Base-by-base conservation (phyloP, 2,113 vertebrate species). In the Tapirus terrestris region DNA sequence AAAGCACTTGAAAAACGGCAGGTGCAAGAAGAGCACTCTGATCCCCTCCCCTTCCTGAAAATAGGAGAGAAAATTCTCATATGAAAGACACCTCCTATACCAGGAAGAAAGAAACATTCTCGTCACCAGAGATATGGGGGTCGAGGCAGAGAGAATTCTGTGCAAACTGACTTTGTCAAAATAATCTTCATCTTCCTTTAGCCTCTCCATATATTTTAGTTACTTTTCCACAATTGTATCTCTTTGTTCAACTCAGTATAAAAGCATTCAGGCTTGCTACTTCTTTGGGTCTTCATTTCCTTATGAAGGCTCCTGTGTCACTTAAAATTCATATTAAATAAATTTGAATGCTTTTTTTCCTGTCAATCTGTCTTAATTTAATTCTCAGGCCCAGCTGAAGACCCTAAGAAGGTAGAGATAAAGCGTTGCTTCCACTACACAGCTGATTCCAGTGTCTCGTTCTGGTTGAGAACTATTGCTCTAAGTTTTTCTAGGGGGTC, bases 1-100 rank as follows among this genome's bases (percentile, higher is more conserved):
- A 92, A 95, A 29, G 36, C 65, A 48, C 48, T 58, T 58, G 83
- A 92, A 80, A 96, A 96, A 88, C 29, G 81, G 36, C 36, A 87
- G 45, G 53, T 80, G 5, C 61, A 60, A 45, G 33, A 79, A 45
- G 53, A 45, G 29, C 79, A 61, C 36, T 70, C 33, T 84, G 61
- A 85, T 4, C 3, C 13, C 56, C 36, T 79, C 13, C 5, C 58
- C 18, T 88, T 91, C 36, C 84, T 76, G 76, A 60, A 88, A 76
- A 58, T 48, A 58, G 13, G 39, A 88, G 33, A 63, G 39, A 60
- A 85, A 39, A 65, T 8, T 53, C 70, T 27, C 70, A 2, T 12
- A 70, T 73, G 67, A 88, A 88, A 96, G 23, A 82, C 20, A 11
- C 75, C 58, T 58, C 51, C 23, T 48, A 29, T n/a, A 45, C 8